These are phyloP conservation scores for Athalia cordata DNA, from an alignment of 2,888 invertebrate species.

Conservation along the genomic window DNA sequence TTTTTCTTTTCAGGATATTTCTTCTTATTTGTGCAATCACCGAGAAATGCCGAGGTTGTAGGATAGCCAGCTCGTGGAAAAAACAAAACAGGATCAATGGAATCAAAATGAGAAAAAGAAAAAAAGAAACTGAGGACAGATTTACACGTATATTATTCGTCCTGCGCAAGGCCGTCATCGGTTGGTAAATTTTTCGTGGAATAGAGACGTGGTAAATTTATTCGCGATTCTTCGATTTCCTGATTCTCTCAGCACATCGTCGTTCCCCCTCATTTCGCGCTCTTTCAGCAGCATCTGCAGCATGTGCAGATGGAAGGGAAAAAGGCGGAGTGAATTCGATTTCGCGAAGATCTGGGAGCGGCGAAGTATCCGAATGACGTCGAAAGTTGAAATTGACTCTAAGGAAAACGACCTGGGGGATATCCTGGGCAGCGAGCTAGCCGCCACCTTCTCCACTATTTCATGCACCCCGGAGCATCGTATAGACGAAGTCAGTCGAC, in stretches of 20 bases:
- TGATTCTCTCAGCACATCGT: background rate
- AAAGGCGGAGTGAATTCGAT: slow-evolving; percentile 13
- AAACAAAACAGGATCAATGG: background rate
- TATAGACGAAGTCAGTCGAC: too few species aligned
- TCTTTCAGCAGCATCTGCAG: background rate
- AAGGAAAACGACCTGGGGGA: slow-evolving; percentile 25
- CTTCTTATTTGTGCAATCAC: too few species aligned
- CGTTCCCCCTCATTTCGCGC: background rate
- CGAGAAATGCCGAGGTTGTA: too few species aligned
- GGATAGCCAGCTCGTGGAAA: too few species aligned
- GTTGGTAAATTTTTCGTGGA: background rate
- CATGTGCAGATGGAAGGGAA: background rate
- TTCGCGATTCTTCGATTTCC: slow-evolving; percentile 8
- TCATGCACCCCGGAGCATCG: too few species aligned
- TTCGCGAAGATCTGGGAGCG: background rate
- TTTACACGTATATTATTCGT: too few species aligned
- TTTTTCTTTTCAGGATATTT: too few species aligned
- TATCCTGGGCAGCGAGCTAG: background rate
- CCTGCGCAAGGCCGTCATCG: background rate
- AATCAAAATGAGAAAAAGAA: background rate
- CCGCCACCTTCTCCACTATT: too few species aligned
- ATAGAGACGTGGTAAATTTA: background rate
- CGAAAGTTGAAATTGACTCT: slow-evolving; percentile 31
- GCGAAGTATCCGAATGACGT: background rate
- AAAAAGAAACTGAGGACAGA: background rate